Base-by-base conservation (phyloP, 1,140 invertebrate genomes). In the Oryzaephilus surinamensis region DNA sequence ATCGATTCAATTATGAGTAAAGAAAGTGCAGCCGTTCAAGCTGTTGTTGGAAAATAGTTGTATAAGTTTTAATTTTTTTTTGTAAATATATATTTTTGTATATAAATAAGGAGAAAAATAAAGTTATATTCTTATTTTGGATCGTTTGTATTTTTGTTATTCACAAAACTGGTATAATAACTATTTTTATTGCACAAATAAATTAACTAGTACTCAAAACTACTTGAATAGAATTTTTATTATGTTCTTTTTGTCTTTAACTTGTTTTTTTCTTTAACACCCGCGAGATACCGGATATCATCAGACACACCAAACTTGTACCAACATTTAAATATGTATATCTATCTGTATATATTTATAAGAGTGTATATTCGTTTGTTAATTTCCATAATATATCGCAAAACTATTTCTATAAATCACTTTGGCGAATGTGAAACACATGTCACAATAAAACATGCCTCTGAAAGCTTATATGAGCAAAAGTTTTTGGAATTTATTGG, bases 1-100 rank as follows among this genome's bases (percentile, higher is more conserved):
- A 58, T 55, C 46, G 57, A 58, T 30, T 52, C 52, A n/a, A 48
- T 58, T 24, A 58, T 54, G 24, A 58, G 41, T 31, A 55, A 53
- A 32, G 50, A 35, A 20, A 36, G n/a, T n/a, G 23, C n/a, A n/a
- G n/a, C n/a, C n/a, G n/a, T n/a, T n/a, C n/a, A n/a, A n/a, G n/a
- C n/a, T n/a, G 21, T n/a, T n/a, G n/a, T n/a, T n/a, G n/a, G 32
- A 33, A 40, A 32, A 29, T 38, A 24, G 8, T 24, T 24, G 4
- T 24, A 30, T 17, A 12, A 14, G n/a, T 12, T 30, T 10, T 13
- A 10, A 30, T 30, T 17, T 23, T 6, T 14, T 5, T 30, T n/a
- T 30, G 10, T 30, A 17, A 30, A 30, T 30, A 12, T 30, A 17
- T 7, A 7, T 20, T 20, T 20, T 20, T 20, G 4, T 20, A 5